Base-by-base conservation (phyloP, 2,113 vertebrate species). In the Hemibagrus wyckioides region DNA sequence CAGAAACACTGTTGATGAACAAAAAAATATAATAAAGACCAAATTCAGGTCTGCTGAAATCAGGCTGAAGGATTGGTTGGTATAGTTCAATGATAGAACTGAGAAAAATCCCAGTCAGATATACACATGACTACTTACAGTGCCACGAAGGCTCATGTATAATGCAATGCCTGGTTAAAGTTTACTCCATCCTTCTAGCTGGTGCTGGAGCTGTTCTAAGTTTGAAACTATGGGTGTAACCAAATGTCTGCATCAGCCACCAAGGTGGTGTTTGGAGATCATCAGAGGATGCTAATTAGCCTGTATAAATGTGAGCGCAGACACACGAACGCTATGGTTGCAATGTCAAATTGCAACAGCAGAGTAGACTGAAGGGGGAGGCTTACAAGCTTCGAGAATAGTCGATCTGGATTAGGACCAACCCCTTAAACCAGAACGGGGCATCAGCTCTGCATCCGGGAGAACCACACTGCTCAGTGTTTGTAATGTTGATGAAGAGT, bases 281-380 rank as follows among this genome's bases (percentile, higher is more conserved):
- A 65, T 85, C 75, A 28, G 48, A 86, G 61, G 85, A 80, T 80
- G 59, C 61, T 86, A 67, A 86, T 86, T 86, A 80, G 76, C 48
- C 85, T 80, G 76, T 86, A 80, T 30, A 56, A 52, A 86, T 54
- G 85, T 67, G 56, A 85, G 14, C 33, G 28, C 59, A 86, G 85
- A 86, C 76, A 69, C 77, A 56, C 59, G 13, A 79, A 86, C n/a
- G 23, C 85, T 69, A 39, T 86, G 48, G 85, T 86, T 86, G 76
- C 59, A 13, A 33, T 52, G 75, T 86, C 57, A 80, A 67, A 65
- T 52, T 0, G 59, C 57, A 85, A 59, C 44, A 79, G 57, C 84
- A 39, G 28, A 59, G 28, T 33, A 39, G 56, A 85, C 54, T 61
- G 36, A 76, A 85, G 56, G 73, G n/a, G 39, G 48, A 59, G n/a